phyloP scores from a whole-genome alignment of 2,797 vertebrate species.

The Ciconia nigra region DNA sequence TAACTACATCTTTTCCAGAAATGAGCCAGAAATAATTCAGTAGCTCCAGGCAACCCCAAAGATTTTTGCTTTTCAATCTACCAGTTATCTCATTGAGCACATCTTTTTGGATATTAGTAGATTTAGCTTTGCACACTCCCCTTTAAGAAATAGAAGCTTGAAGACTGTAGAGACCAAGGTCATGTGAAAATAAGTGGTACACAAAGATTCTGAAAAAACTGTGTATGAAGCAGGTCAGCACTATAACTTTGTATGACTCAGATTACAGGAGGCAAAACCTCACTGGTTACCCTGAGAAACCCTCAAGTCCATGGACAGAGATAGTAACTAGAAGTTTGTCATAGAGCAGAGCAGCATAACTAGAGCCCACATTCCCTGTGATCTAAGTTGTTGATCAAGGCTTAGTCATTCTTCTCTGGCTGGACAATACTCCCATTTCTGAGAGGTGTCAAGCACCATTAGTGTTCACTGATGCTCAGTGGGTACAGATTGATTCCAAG shows the following conservation, averaged over 20 bases:
- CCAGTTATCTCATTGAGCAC: not conserved
- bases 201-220: not conserved
- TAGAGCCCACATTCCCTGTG: not conserved
- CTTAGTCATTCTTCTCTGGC: not conserved
- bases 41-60: not conserved
- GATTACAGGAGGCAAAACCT: not conserved
- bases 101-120: not conserved
- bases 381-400: not conserved
- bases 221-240: not conserved
- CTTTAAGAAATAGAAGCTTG: not conserved
- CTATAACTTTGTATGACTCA: not conserved
- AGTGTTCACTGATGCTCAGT: not conserved
- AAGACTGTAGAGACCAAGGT: not conserved
- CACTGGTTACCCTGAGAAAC: not conserved
- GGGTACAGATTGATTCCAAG: not conserved
- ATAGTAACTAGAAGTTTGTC: not conserved
- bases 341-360: not conserved
- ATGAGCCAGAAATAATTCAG: slow-evolving; percentile 3
- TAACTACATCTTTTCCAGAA: not conserved
- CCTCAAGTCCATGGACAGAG: not conserved
- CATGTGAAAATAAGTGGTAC: not conserved
- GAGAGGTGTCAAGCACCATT: not conserved
- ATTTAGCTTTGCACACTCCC: not conserved
- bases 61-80: not conserved
- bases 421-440: not conserved